Evolutionary conservation across 2,113 vertebrate species (phyloP), one percentile per base, ranked within the genome.

Genomic region (Archilochus colubris): DNA sequence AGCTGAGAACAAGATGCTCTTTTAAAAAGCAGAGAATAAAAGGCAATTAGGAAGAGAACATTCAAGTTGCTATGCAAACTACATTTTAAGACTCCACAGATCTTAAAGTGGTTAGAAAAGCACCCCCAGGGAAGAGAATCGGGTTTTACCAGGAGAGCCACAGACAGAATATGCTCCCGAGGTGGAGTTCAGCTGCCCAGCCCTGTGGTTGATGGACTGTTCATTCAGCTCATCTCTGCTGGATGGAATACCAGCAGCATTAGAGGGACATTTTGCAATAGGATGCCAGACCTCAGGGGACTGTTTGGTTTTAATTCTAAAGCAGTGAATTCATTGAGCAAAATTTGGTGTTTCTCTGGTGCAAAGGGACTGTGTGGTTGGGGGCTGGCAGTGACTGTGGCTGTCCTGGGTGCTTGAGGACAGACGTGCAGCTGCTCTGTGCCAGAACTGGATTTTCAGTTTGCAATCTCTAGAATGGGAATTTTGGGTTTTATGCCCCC

Each of bases 361-460:
- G 62, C 22, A 22, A 44, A 40, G 51, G 1, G 55, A 18, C 28
- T 15, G 1, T 2, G 1, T 4, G 8, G 36, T 13, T 15, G 9
- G 43, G 44, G 43, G 13, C n/a, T 46, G 10, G 16, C n/a, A 0
- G 1, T 4, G 6, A 10, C 0, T 17, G 38, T 5, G 6, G 12
- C 0, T 19, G 38, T 53, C 11, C 63, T 2, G n/a, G 30, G 40
- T 8, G 27, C 8, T 0, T 2, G 31, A 3, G 3, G 33, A 12
- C 33, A 21, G n/a, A 1, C 43, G 3, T 3, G 55, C 9, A 0
- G 0, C 14, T 16, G n/a, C 44, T 11, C 14, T 6, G 2, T n/a
- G 0, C 50, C 8, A 43, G 3, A 8, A 22, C 43, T 38, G 48
- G 15, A 6, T 48, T 20, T 19, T 3, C 75, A 36, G 31, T 22